Evolutionary conservation across 2,888 invertebrate genomes (phyloP).

Genomic region (Drosophila rellima): DNA sequence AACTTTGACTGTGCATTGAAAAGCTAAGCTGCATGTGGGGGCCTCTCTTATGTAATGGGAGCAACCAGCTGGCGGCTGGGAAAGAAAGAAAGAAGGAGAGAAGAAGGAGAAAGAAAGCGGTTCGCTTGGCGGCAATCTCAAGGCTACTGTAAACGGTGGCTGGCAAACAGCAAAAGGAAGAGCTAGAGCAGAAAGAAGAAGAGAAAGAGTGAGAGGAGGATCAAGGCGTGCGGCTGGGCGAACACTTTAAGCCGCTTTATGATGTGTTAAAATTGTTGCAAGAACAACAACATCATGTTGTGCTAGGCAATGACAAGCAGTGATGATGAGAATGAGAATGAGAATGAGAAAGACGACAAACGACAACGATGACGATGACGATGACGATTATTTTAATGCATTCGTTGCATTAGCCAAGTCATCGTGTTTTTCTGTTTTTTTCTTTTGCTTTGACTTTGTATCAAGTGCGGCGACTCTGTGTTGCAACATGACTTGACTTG

Average conservation of each 20-base stretch:
- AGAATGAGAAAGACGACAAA: conserved; percentile 28
- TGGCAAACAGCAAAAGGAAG: neutral
- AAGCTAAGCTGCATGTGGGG: neutral
- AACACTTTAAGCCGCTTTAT: conserved; percentile 77
- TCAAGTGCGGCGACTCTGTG: conserved; percentile 15
- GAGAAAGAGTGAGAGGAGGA: conserved; percentile 14
- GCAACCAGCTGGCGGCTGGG: neutral
- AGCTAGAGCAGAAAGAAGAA: neutral
- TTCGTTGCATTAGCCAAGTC: conserved; percentile 20
- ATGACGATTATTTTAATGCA: conserved; percentile 47
- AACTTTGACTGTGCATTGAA: conserved; percentile 16
- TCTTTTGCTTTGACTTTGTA: conserved; percentile 22
- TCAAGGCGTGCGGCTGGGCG: conserved; percentile 39
- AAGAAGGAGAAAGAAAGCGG: neutral
- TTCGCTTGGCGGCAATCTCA: conserved; percentile 4
- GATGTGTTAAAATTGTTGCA: conserved; percentile 80
- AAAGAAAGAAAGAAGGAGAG: neutral
- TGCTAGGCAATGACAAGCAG: conserved; percentile 52
- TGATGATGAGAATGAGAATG: conserved; percentile 45
- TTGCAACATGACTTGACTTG: conserved; percentile 7
- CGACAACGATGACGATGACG: conserved; percentile 25
- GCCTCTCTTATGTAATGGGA: conserved; percentile 1
- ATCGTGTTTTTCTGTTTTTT: conserved; percentile 3
- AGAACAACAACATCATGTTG: conserved; percentile 21
- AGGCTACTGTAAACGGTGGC: conserved; percentile 9